A percentile compares a stretch with the other conserved stretches of the same genome.
Evolutionary conservation across 2,888 invertebrate genomes (phyloP).

Genomic region (Amphipoea oculea): DNA sequence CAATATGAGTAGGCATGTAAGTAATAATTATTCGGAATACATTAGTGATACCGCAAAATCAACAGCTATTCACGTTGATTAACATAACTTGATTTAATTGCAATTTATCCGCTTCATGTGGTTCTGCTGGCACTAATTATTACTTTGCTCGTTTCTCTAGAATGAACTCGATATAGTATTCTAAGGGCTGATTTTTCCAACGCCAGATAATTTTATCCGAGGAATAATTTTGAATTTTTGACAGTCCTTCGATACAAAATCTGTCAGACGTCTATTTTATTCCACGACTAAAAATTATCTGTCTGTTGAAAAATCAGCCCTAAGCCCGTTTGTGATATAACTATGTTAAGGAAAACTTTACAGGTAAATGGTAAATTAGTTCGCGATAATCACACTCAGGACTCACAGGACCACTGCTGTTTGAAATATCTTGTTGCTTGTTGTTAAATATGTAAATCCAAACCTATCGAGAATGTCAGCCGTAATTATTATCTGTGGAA

Average conservation of each 20-base stretch:
- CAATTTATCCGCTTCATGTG: slow-evolving; percentile 9
- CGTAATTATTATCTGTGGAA: not conserved
- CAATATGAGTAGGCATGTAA: not conserved
- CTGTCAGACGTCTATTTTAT: no score
- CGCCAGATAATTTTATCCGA: no score
- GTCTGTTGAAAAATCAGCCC: no score
- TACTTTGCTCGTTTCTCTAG: slow-evolving; percentile 19
- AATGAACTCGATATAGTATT: not conserved
- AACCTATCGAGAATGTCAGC: not conserved
- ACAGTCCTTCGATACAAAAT: no score
- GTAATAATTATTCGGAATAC: slow-evolving; percentile 31
- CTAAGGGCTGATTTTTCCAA: no score
- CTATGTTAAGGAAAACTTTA: not conserved
- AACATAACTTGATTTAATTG: slow-evolving; percentile 35
- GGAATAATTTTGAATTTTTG: no score
- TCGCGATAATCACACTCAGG: no score
- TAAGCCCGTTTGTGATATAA: not conserved
- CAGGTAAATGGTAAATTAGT: not conserved
- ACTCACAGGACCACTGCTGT: no score
- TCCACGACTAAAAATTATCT: no score
- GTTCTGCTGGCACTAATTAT: slow-evolving; percentile 9
- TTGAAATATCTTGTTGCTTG: no score
- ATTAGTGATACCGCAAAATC: slow-evolving; percentile 39
- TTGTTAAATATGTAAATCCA: not conserved
- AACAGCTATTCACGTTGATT: slow-evolving; percentile 53